Percentiles rank a stretch among this genome's conserved stretches.
Evolutionary conservation across 2,113 vertebrate genomes (phyloP).

Genomic region (Xyrauchen texanus): DNA sequence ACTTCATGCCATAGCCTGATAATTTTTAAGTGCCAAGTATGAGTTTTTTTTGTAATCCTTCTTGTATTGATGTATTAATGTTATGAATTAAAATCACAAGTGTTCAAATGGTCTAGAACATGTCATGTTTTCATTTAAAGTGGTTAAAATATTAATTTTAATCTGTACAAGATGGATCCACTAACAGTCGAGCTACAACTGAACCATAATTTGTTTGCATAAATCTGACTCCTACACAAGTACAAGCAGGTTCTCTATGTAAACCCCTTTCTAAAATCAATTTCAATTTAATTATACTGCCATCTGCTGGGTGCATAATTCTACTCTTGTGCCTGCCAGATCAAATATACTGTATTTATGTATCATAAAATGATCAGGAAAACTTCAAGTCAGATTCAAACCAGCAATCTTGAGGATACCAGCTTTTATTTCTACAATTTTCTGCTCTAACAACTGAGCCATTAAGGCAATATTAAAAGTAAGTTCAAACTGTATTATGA

Average conservation of each 20-base stretch:
- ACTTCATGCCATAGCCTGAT: background rate
- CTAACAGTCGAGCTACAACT: no score
- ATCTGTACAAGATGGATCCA: no score
- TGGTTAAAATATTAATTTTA: no score
- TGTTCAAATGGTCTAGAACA: background rate
- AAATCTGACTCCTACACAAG: no score
- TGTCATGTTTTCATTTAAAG: no score
- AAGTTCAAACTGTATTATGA: background rate
- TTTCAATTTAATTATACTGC: background rate
- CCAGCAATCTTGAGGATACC: slow-evolving; percentile 1
- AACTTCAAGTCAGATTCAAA: background rate
- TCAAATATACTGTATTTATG: background rate
- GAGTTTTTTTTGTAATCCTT: background rate
- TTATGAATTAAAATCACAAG: background rate
- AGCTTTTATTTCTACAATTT: slow-evolving; percentile 20
- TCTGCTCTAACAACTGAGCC: slow-evolving; percentile 6
- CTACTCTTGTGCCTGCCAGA: background rate
- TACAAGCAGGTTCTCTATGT: no score
- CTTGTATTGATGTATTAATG: background rate
- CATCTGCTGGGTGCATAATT: background rate
- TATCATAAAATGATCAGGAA: background rate
- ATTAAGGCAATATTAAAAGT: slow-evolving; percentile 26
- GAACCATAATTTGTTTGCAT: no score
- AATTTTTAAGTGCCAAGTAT: background rate
- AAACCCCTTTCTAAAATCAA: no score